Evolutionary conservation across 2,113 vertebrate species (phyloP).

Genomic region (Erythrolamprus reginae): DNA sequence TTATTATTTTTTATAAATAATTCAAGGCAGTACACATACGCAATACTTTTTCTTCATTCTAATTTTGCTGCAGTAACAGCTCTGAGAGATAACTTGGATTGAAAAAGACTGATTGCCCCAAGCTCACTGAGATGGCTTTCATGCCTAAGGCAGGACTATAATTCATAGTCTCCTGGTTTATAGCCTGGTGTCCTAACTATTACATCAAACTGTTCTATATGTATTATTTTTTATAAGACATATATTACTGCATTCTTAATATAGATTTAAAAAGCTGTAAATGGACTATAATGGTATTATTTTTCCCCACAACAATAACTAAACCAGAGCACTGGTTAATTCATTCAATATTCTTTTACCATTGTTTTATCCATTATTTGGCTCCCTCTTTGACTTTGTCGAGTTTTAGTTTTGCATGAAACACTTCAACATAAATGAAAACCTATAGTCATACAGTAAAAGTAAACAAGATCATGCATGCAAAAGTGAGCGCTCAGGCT

Average conservation of each 20-base stretch:
- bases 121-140: background rate
- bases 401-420: background rate
- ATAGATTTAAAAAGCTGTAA: background rate
- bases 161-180: background rate
- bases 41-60: background rate
- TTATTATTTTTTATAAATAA: background rate
- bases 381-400: background rate
- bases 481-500: background rate
- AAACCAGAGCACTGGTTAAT: background rate
- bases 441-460: background rate
- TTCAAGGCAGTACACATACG: background rate
- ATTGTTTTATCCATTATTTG: background rate
- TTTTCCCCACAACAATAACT: background rate
- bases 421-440: background rate
- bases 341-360: background rate
- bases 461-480: background rate
- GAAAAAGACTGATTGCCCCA: background rate
- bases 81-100: background rate
- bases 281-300: background rate
- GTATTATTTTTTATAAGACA: background rate
- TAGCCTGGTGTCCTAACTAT: background rate
- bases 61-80: background rate
- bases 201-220: background rate
- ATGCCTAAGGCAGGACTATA: background rate
- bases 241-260: background rate